These are phyloP conservation scores for Mythimna ferrago DNA, from an alignment of 2,888 invertebrate species.

Conservation along the genomic window DNA sequence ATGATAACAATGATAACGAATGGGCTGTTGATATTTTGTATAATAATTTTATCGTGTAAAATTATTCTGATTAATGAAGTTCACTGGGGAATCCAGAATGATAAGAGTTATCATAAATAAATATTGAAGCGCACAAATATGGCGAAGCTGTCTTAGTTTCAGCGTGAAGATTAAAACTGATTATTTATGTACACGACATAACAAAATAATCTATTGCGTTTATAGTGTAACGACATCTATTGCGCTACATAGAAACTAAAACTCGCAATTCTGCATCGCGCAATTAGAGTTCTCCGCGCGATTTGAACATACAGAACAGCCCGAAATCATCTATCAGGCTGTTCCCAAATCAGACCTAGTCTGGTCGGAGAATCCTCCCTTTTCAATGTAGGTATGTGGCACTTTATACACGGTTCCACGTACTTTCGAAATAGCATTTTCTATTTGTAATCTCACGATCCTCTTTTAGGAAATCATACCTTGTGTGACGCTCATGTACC, in stretches of 20 bases:
- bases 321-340: too few relatives aligned
- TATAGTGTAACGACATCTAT: too few relatives aligned
- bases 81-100: constrained; percentile 36
- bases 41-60: constrained; percentile 32
- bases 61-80: constrained; percentile 21
- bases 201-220: background rate
- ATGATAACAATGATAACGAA: constrained; percentile 37
- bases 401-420: too few relatives aligned
- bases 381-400: too few relatives aligned
- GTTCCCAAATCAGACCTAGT: too few relatives aligned
- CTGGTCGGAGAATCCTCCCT: too few relatives aligned
- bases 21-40: constrained; percentile 19
- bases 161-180: constrained; percentile 5
- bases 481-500: background rate
- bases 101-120: constrained; percentile 24
- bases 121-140: constrained; percentile 6
- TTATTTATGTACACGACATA: background rate
- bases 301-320: too few relatives aligned
- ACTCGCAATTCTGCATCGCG: too few relatives aligned
- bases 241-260: too few relatives aligned
- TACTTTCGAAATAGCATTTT: too few relatives aligned
- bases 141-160: background rate
- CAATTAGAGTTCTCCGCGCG: too few relatives aligned
- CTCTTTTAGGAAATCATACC: background rate
- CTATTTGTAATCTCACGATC: too few relatives aligned